phyloP scores from a whole-genome alignment of 92 coral and sea anemone species.

The Porites rus region DNA sequence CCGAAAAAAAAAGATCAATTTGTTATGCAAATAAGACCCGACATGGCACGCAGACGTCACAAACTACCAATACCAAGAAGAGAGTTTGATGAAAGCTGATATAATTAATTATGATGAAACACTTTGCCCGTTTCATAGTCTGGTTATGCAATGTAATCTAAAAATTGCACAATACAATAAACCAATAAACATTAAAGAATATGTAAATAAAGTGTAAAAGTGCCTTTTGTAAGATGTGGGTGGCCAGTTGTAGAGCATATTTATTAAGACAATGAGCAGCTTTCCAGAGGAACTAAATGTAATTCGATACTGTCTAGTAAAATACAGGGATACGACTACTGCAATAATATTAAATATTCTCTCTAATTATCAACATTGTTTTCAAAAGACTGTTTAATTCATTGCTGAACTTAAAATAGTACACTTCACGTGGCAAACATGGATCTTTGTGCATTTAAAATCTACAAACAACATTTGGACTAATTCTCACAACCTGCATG shows the following conservation, averaged over 20 bases:
- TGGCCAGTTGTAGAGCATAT: not conserved
- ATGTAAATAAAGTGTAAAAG: not conserved
- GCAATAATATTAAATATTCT: not conserved
- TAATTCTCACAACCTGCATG: too few species aligned
- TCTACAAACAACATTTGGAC: not conserved
- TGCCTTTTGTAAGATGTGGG: not conserved
- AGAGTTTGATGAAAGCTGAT: not conserved
- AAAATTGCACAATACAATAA: not conserved
- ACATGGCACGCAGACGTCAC: not conserved
- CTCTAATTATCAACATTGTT: not conserved
- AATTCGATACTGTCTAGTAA: not conserved
- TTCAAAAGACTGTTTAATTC: too few species aligned
- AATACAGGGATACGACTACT: not conserved
- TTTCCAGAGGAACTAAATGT: not conserved
- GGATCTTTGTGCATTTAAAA: not conserved
- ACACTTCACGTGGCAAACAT: not conserved
- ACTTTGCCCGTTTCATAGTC: not conserved
- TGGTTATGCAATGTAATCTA: not conserved
- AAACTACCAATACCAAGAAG: not conserved
- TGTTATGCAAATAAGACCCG: not conserved
- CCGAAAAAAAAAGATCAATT: not conserved
- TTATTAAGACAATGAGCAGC: conserved; percentile 5
- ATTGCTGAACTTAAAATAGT: not conserved
- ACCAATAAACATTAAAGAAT: not conserved
- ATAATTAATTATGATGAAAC: not conserved